Evolutionary conservation across 1,140 invertebrate genomes (phyloP).

Genomic region (Pararge aegeria): DNA sequence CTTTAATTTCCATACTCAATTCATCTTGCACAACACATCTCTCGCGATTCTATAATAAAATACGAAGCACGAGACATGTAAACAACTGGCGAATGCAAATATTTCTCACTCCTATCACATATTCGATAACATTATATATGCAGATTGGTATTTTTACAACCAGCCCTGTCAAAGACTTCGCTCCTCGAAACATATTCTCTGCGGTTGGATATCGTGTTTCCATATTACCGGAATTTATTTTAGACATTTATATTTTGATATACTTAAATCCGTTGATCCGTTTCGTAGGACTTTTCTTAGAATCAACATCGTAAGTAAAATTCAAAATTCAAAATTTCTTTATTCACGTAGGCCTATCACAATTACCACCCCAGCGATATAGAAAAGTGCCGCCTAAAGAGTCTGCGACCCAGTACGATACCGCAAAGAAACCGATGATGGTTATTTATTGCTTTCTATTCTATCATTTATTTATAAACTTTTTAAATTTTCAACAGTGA

Average conservation of each 20-base stretch:
- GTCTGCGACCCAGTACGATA: too few relatives aligned
- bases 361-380: too few relatives aligned
- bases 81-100: constrained; percentile 15
- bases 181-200: constrained; percentile 6
- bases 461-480: too few relatives aligned
- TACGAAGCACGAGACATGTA: constrained; percentile 20
- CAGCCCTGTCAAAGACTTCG: constrained; percentile 12
- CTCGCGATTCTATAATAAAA: constrained; percentile 11
- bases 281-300: too few relatives aligned
- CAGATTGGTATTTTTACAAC: constrained; percentile 24
- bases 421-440: too few relatives aligned
- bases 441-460: too few relatives aligned
- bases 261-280: background rate
- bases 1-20: background rate
- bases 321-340: too few relatives aligned
- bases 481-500: too few relatives aligned
- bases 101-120: background rate
- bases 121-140: constrained; percentile 14
- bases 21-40: background rate
- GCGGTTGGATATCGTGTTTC: constrained; percentile 3
- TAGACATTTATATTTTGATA: background rate
- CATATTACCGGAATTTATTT: background rate
- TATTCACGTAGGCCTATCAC: too few relatives aligned
- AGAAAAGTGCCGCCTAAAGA: too few relatives aligned
- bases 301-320: too few relatives aligned